Evolutionary conservation across 2,797 vertebrate species (phyloP), one percentile per base, ranked within the genome.

Genomic region (Takifugu ocellatus): DNA sequence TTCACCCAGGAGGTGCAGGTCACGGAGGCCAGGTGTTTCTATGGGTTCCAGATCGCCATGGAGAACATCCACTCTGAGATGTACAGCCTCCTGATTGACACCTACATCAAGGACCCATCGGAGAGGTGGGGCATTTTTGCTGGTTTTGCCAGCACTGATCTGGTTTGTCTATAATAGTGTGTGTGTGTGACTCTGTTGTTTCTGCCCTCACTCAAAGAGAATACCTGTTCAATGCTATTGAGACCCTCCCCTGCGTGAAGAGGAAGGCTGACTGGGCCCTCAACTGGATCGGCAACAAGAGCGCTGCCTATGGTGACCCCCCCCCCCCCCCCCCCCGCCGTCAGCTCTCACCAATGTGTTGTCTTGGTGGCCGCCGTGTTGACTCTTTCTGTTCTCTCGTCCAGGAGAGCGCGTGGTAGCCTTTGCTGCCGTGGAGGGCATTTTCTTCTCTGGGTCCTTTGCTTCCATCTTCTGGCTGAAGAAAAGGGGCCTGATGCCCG

Each of bases 11-110:
- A 99, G 80, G 94, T 99, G 24, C 96, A 99, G 78, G 75, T 99
- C 49, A 98, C 96, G 0, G 96, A 98, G 81, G 97, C 96, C 1
- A 91, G 96, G 27, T 99, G 96, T 79, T 99, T 99, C 91, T 98
- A 99, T 55, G 96, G 97, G 51, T 98, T 99, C 86, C 96, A 99
- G 83, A 97, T 98, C 49, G 96, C 96, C 69, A 98, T 99, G 95
- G 97, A 99, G 90, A 99, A 99, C 58, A 98, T 99, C 76, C 96
- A 99, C 81, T 99, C 96, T 0, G 97, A 99, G 89, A 98, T 99
- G 96, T 98, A 99, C 86, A 99, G 97, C 76, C 93, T 99, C n/a
- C 94, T 99, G 27, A 99, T 98, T 59, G 85, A 98, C 81, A 97
- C 96, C 5, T 97, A 99, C 78, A 97, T 99, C 71, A 98, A 94